Evolutionary conservation across 2,888 invertebrate species (phyloP), one percentile per base, ranked within the genome.

Genomic region (Schizaphis graminum): DNA sequence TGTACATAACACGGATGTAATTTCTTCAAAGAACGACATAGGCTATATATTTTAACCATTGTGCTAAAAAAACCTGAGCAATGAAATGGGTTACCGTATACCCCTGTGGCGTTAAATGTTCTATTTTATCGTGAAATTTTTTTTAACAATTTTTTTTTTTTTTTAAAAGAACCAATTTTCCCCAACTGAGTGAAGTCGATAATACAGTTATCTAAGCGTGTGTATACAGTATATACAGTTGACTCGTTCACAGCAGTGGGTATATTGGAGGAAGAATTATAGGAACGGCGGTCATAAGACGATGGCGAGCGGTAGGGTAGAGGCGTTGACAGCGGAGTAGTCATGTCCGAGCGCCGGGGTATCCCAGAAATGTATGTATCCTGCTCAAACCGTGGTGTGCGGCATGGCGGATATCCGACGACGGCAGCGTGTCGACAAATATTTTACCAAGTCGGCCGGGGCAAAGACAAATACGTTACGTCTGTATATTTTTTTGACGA

Each of bases 341-440:
- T 67, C 28, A 1, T 47, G 92, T 87, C 87, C 92, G 87, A 87
- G 92, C 87, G 61, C 61, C 26, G 57, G n/a, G 11, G 49, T 28
- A 77, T 26, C 56, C 44, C 85, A 44, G 56, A 91, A 86, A 91
- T 84, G 49, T 77, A 90, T 61, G 86, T 86, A 94, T 94, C 94
- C 94, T 94, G 94, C 91, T 94, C 91, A 91, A 94, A 94, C 90
- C 94, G 94, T 91, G 90, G 41, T 11, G 44, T 47, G 90, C 85
- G 13, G 49, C 24, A n/a, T 26, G 67, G 86, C 94, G 94, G 94
- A 94, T 91, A 91, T 94, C 94, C 94, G 89, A 90, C 86, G 85
- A 53, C 93, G 49, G 49, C 92, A 28, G 85, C 94, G 94, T 67
- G 94, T 91, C 94, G 90, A 91, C 94, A 93, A 93, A 93, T 89